These are phyloP conservation scores for Nycticryphes semicollaris DNA, from an alignment of 2,113 vertebrate genomes.

Conservation along the genomic window DNA sequence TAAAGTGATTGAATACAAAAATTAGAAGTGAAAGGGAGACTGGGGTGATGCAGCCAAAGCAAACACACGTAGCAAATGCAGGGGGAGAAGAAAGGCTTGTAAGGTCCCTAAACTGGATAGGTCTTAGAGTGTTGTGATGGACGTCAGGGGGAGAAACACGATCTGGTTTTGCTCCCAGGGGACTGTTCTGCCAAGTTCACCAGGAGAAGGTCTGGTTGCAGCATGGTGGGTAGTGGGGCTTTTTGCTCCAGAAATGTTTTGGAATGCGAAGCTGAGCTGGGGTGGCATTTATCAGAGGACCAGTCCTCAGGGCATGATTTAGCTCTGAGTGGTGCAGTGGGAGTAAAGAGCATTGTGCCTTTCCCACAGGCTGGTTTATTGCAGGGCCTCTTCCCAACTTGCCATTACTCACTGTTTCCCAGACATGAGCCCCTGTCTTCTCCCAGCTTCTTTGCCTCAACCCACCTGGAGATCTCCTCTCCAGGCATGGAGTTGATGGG, in stretches of 20 bases:
- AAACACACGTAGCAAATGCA: constrained; percentile 45
- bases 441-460: background rate
- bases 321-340: background rate
- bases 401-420: background rate
- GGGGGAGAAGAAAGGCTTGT: constrained; percentile 39
- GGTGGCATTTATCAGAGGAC: background rate
- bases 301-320: background rate
- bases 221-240: background rate
- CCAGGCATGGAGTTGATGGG: background rate
- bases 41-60: constrained; percentile 33
- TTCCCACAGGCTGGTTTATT: background rate
- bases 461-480: background rate
- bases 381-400: background rate
- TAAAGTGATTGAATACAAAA: constrained; percentile 44
- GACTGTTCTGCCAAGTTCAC: background rate
- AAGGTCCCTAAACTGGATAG: constrained; percentile 41
- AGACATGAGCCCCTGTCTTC: background rate
- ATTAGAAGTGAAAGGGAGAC: constrained; percentile 55
- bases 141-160: background rate
- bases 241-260: background rate
- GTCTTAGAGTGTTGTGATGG: background rate
- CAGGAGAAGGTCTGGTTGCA: background rate
- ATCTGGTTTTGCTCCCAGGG: background rate
- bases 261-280: background rate
- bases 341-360: background rate